Base-by-base conservation (phyloP, 2,113 vertebrate genomes). In the Pachyramphus minor region DNA sequence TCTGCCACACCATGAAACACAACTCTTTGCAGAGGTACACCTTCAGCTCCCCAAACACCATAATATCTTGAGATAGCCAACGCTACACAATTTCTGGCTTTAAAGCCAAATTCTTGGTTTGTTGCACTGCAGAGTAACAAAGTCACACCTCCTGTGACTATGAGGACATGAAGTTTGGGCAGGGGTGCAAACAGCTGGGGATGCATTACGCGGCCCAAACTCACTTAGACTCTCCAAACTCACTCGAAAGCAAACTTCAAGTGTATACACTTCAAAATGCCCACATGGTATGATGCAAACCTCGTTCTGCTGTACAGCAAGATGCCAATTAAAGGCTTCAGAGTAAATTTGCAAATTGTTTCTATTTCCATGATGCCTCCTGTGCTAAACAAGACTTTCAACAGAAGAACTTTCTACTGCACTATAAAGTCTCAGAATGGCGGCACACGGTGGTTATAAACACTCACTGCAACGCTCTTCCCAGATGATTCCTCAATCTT, bases 61-160 rank as follows among this genome's bases (percentile, higher is more conserved):
- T 52, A 41, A 8, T 4, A 39, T 14, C 74, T 62, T 22, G 62
- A 74, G 37, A 24, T 0, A 50, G 30, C 8, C 3, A 0, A 33
- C 25, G n/a, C 52, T 72, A n/a, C 7, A 5, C 6, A 25, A 28
- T 21, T 63, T 35, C 60, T 52, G 23, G 8, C 24, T 74, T 37
- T 47, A 52, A 19, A 69, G 55, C 9, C 42, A 62, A 79, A 58
- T 44, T 63, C 60, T 19, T 37, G 55, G 30, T 19, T 24, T 28
- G 1, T 5, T 11, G 13, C 1, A 1, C 21, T 17, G 58, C 41
- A 67, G 17, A 1, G 22, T 9, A 35, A 37, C 22, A 60, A 35
- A 37, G 23, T 27, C 1, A 1, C 47, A 73, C 18, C 53, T 39
- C 33, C 19, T 0, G 8, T 3, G 15, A 28, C 53, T 52, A 23